Conservation (phyloP, 1,140 invertebrate species). For the Carposina sasakii region DNA sequence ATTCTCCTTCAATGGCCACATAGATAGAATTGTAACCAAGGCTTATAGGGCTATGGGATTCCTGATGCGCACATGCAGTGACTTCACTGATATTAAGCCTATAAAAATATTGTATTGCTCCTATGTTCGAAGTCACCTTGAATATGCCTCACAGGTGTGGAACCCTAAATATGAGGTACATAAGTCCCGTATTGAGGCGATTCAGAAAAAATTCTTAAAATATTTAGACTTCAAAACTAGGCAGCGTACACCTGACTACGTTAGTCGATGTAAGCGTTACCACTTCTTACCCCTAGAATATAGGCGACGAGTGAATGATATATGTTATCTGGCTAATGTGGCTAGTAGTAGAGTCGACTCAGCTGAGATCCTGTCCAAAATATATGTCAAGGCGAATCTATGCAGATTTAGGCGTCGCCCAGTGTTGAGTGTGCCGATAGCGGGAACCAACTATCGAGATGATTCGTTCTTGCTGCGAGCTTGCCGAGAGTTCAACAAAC, state of each 20-base stretch:
- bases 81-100: background rate
- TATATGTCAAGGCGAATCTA: background rate
- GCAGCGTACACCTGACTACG: background rate
- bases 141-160: slow-evolving; percentile 9
- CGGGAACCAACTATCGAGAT: background rate
- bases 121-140: slow-evolving; percentile 3
- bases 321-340: background rate
- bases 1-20: slow-evolving; percentile 2
- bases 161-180: background rate
- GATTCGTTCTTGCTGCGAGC: background rate
- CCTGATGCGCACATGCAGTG: background rate
- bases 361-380: background rate
- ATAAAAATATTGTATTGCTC: slow-evolving; percentile 10
- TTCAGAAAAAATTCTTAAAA: slow-evolving; percentile 1
- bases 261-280: background rate
- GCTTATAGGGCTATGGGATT: slow-evolving; percentile 6
- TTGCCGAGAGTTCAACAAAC: too few species aligned
- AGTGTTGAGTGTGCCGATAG: slow-evolving; percentile 23
- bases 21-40: background rate
- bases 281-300: background rate
- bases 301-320: background rate
- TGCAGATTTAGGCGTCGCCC: background rate
- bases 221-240: background rate
- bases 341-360: background rate
- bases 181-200: background rate